Percentiles rank a stretch among this genome's conserved stretches.
Evolutionary conservation across 2,888 invertebrate species (phyloP).

Genomic region (Aphodius granarius): DNA sequence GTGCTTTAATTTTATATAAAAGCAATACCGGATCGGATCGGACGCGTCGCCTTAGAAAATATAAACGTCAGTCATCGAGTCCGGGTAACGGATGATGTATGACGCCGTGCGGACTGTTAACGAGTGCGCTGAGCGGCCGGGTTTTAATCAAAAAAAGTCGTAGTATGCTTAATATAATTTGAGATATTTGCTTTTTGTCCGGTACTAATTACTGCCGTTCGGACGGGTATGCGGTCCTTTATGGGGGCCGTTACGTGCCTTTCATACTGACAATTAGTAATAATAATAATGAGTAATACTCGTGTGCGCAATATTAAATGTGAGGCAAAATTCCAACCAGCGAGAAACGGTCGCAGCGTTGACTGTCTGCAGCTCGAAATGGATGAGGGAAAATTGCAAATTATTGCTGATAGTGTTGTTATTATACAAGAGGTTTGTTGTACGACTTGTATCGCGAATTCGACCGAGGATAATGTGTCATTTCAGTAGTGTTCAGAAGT

Average conservation of each 20-base stretch:
- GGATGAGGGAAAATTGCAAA: background rate
- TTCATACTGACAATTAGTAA: slow-evolving; percentile 20
- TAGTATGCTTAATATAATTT: slow-evolving; percentile 19
- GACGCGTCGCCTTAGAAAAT: slow-evolving; percentile 13
- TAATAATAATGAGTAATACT: slow-evolving; percentile 13
- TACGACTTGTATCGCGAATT: background rate
- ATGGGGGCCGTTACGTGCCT: slow-evolving; percentile 18
- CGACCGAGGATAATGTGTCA: background rate
- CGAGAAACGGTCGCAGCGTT: background rate
- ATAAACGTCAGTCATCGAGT: slow-evolving; percentile 20
- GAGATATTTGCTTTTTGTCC: slow-evolving; percentile 19
- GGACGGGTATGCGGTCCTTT: slow-evolving; percentile 14
- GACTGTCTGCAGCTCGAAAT: background rate
- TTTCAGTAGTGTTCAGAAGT: background rate
- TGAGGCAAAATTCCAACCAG: background rate
- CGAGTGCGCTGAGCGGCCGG: background rate
- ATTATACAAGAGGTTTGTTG: background rate
- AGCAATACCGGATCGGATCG: background rate
- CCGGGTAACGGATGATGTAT: slow-evolving; percentile 15
- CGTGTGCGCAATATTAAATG: background rate
- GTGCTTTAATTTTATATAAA: background rate
- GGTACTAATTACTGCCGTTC: slow-evolving; percentile 19
- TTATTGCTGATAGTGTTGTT: background rate
- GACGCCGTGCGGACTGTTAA: slow-evolving; percentile 6
- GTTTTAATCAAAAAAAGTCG: slow-evolving; percentile 18